Evolutionary conservation across 2,888 invertebrate genomes (phyloP).

Genomic region (Matsumyia berberina): DNA sequence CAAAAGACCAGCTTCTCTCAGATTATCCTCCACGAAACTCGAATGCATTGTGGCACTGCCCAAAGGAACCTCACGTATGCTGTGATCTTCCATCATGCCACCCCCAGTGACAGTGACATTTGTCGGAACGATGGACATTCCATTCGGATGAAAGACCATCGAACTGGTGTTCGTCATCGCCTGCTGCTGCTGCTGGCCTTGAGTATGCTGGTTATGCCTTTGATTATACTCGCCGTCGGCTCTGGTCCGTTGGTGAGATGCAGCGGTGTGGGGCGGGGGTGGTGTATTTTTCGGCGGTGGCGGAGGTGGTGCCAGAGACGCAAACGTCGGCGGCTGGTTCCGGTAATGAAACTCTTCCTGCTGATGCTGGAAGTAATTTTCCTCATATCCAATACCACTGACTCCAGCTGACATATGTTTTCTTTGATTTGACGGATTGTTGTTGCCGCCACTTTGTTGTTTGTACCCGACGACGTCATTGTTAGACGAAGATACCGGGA

Average conservation of each 20-base stretch:
- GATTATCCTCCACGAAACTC: slow-evolving; percentile 78
- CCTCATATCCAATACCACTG: slow-evolving; percentile 62
- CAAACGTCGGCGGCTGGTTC: slow-evolving; percentile 36
- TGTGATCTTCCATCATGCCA: slow-evolving; percentile 55
- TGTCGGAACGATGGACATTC: slow-evolving; percentile 33
- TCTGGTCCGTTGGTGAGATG: slow-evolving; percentile 79
- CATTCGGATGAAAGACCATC: neutral
- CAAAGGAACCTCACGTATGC: slow-evolving; percentile 78
- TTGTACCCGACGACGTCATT: slow-evolving; percentile 45
- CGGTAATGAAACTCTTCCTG: slow-evolving; percentile 70
- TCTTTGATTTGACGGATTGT: slow-evolving; percentile 73
- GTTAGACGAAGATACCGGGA: slow-evolving; percentile 41
- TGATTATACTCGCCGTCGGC: slow-evolving; percentile 80
- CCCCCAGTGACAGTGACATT: slow-evolving; percentile 14
- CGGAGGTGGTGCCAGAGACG: slow-evolving; percentile 61
- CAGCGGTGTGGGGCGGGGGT: neutral
- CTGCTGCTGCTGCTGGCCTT: slow-evolving; percentile 68
- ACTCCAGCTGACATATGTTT: slow-evolving; percentile 73
- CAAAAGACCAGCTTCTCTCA: slow-evolving; percentile 79
- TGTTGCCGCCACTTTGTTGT: slow-evolving; percentile 65
- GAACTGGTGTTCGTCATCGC: slow-evolving; percentile 1
- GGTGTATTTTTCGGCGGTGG: slow-evolving; percentile 77
- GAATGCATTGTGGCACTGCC: slow-evolving; percentile 76
- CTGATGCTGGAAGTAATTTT: slow-evolving; percentile 70
- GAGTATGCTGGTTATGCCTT: slow-evolving; percentile 65